Conservation (phyloP, 2,888 invertebrate genomes). For the Sabatieria punctata region DNA sequence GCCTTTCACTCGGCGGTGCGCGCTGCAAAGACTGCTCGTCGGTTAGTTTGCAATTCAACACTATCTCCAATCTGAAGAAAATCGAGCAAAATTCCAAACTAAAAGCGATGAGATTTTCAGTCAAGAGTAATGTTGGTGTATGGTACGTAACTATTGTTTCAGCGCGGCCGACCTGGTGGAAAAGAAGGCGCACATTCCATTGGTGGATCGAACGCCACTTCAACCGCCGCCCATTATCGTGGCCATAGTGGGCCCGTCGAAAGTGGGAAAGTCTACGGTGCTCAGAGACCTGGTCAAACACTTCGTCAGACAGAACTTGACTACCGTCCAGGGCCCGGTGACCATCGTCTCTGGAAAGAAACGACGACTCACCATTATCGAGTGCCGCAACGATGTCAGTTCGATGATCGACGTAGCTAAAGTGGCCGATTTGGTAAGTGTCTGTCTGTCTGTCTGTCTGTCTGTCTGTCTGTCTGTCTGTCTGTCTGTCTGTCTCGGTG, state of each 20-base stretch:
- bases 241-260: constrained; percentile 89
- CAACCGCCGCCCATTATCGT: constrained; percentile 74
- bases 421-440: constrained; percentile 72
- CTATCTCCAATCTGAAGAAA: too few species aligned
- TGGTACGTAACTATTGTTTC: too few species aligned
- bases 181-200: constrained; percentile 62
- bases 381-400: constrained; percentile 95
- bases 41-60: constrained; percentile 39
- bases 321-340: constrained; percentile 73
- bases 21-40: constrained; percentile 69
- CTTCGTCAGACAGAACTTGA: constrained; percentile 65
- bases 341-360: constrained; percentile 86
- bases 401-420: constrained; percentile 98
- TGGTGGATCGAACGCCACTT: constrained; percentile 75
- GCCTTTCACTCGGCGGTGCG: constrained; percentile 78
- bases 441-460: too few species aligned
- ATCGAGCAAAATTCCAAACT: too few species aligned
- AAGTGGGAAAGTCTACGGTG: constrained; percentile 78
- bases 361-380: constrained; percentile 79
- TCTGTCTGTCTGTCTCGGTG: too few species aligned
- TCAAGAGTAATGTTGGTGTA: too few species aligned
- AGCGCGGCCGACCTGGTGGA: constrained; percentile 40
- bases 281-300: constrained; percentile 77
- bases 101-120: too few species aligned
- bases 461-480: too few species aligned